phyloP scores from a whole-genome alignment of 2,113 vertebrate genomes.

The Thunnus maccoyii region DNA sequence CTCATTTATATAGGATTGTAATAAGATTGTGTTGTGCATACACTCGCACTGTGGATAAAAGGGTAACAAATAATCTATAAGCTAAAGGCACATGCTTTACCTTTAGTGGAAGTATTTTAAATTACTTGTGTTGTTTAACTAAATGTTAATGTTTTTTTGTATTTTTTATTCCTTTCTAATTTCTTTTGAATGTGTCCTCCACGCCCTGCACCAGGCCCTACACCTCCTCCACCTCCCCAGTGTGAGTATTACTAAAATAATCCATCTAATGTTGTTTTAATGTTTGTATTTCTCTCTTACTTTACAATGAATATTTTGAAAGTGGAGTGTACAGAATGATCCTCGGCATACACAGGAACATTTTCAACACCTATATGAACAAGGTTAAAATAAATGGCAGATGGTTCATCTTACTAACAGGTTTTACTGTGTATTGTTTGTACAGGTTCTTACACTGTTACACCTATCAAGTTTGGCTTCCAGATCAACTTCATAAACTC shows the following conservation, averaged over 20 bases:
- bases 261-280: neutral
- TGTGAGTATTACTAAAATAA: constrained; percentile 64
- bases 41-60: neutral
- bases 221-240: too few relatives aligned
- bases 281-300: neutral
- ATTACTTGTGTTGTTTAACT: neutral
- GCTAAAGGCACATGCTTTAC: neutral
- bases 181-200: neutral
- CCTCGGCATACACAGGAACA: neutral
- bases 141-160: constrained; percentile 1
- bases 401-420: neutral
- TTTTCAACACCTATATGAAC: neutral
- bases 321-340: neutral
- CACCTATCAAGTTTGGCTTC: neutral
- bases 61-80: neutral
- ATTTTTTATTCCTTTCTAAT: constrained; percentile 2
- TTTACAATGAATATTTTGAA: neutral
- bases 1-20: neutral
- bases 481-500: neutral
- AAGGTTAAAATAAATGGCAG: neutral
- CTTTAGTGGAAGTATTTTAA: neutral
- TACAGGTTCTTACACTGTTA: constrained; percentile 61
- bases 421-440: constrained; percentile 25
- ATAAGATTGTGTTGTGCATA: neutral
- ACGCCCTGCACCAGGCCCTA: neutral